A percentile compares a stretch with the other conserved stretches of the same genome.
Evolutionary conservation across 2,888 invertebrate genomes (phyloP).

Genomic region (Muschampia plurimacula): DNA sequence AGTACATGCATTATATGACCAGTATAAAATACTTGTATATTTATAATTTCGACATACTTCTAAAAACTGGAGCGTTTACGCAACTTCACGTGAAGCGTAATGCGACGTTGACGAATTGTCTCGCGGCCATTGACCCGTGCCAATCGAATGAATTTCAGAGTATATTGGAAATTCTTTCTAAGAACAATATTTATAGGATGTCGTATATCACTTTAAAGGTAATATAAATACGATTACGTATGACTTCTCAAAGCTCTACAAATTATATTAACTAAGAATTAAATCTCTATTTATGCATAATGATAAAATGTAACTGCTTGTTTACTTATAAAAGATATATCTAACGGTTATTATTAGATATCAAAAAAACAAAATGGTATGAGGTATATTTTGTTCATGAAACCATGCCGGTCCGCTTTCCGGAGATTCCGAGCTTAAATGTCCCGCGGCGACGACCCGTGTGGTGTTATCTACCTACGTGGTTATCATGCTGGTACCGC

Average conservation of each 20-base stretch:
- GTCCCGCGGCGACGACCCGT: no score
- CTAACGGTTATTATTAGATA: no score
- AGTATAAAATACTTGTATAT: slow-evolving; percentile 6
- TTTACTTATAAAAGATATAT: neutral
- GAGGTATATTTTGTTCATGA: no score
- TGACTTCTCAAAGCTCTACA: neutral
- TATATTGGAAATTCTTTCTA: slow-evolving; percentile 9
- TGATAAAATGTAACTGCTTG: neutral
- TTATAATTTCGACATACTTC: slow-evolving; percentile 50
- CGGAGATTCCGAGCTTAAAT: no score
- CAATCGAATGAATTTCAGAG: slow-evolving; percentile 15
- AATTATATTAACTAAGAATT: neutral
- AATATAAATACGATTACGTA: slow-evolving; percentile 3
- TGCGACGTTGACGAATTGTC: slow-evolving; percentile 62
- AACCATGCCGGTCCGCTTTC: no score
- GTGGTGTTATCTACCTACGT: no score
- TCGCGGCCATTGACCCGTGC: slow-evolving; percentile 59
- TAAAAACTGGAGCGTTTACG: slow-evolving; percentile 63
- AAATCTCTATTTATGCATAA: neutral
- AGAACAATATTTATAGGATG: neutral
- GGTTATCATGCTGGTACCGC: no score
- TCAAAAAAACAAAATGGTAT: no score
- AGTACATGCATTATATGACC: neutral
- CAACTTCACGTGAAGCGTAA: slow-evolving; percentile 59
- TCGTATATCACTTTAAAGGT: neutral